Base-by-base conservation (phyloP, 1,140 invertebrate genomes). In the Hormaphis cornu region DNA sequence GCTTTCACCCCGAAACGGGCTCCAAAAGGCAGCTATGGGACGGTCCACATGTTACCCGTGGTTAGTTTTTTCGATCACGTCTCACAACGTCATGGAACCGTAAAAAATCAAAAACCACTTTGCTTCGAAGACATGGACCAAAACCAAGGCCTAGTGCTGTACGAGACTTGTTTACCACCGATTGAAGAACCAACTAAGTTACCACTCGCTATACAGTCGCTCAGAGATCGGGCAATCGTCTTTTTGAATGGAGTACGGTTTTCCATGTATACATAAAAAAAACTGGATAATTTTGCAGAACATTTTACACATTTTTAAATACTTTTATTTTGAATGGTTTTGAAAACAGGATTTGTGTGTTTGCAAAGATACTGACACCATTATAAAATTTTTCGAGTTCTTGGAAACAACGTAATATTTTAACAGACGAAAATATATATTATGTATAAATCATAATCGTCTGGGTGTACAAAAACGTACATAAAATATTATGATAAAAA, bases 91-190 rank as follows among this genome's bases (percentile, higher is more conserved):
- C 28, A 37, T 2, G 20, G n/a, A 22, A 9, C 35, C 1, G 18
- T 50, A 10, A 9, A 30, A 1, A 44, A 75, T 76, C 30, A 71
- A 72, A 18, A 66, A 74, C 2, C 74, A 81, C 12, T 56, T 70
- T 82, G 84, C 0, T 88, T 89, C 75, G 87, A 89, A 75, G 72
- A 81, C 42, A 72, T 88, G 0, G 77, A 79, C 53, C 74, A 83
- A 26, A 76, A 77, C 63, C 83, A 85, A 54, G 89, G 89, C 7
- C 82, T 90, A 56, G 80, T 91, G 6, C 74, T 91, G 1, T 94
- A 93, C 74, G 83, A 87, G 74, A 85, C 85, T 0, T 74, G 72
- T 1, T 73, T 93, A 9, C 79, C 81, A 5, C 71, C 74, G 16
- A 28, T 24, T 1, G 74, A 78, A 6, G 76, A 79, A 9, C 81